Base-by-base conservation (phyloP, 2,113 vertebrate species). In the Nesogale talazaci region DNA sequence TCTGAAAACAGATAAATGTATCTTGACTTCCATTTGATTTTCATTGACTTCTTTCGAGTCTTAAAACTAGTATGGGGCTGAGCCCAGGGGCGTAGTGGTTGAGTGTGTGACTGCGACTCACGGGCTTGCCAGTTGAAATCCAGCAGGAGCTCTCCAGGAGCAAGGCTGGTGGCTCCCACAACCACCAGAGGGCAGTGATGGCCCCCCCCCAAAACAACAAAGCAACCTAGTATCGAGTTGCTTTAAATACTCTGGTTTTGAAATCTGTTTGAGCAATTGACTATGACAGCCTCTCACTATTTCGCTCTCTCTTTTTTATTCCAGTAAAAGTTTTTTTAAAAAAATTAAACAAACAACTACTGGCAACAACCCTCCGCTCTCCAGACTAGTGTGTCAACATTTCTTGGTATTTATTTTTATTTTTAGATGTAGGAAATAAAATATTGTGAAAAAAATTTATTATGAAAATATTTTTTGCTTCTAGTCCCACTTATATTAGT, bases 401-500 rank as follows among this genome's bases (percentile, higher is more conserved):
- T 31, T 84, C 29, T 70, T 78, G 34, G 6, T 56, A 5, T 34
- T 88, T 8, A 31, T 70, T 80, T 80, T 80, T 40, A 52, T 52
- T 52, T 52, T 52, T 52, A 52, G 14, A 52, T 52, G 46, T 52
- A 82, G 10, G 31, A 76, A 80, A 65, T 7, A n/a, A 65, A 38
- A 40, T 81, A 86, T n/a, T 85, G 23, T 69, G 42, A 85, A n/a
- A n/a, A n/a, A n/a, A n/a, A n/a, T n/a, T n/a, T 81, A 86, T n/a
- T 85, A 22, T 69, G 42, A 85, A 85, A 57, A 40, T 57, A 72
- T 7, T 4, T 90, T 75, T 74, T 34, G 14, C 25, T 75, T 31
- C n/a, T 40, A 40, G 38, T 79, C 23, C 34, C 3, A 29, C 63
- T 69, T 2, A 34, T 56, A 79, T 36, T 78, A 85, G 19, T 7